Evolutionary conservation across 2,113 vertebrate species (phyloP), one percentile per base, ranked within the genome.

Genomic region (Toxotes jaculatrix): DNA sequence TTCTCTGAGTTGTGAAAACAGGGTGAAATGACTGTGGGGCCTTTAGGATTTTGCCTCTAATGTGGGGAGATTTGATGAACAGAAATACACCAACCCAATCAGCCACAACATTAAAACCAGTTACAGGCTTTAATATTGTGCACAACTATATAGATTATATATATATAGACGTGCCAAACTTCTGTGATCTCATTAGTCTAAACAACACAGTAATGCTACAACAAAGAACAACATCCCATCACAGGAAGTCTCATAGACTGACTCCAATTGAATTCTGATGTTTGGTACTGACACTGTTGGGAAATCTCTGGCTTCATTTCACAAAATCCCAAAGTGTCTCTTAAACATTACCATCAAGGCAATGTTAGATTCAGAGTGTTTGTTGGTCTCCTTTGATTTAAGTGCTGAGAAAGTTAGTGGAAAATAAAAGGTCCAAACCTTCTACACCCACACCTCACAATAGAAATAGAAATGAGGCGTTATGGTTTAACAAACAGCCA

Each of bases 1-100:
- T 89, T 76, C 77, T 62, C 43, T 82, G 72, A 86, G 69, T 88
- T 82, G 74, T 64, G 31, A 84, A 91, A 88, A 83, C 71, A 66
- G 85, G 63, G 42, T 64, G 45, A 79, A 87, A 81, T 85, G 75
- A 76, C 83, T 84, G 74, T 60, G 74, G 62, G 45, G 70, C 49
- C 17, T 65, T 69, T 78, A n/a, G 16, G 47, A 77, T 57, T 68
- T 71, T 67, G 69, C 34, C 66, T 90, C 57, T 87, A 70, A 85
- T 83, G 86, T 88, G 84, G 80, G 59, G 61, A 83, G 71, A 63
- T 49, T 32, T 85, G 47, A 84, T 60, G 62, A 80, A 78, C 53
- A 70, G 27, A 27, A 27, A 27, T 1, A 27, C 27, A 27, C 27
- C 27, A 27, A 27, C 27, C 27, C 27, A 27, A 27, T 27, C 27